phyloP scores from a whole-genome alignment of 2,113 vertebrate genomes.

The Rutilus rutilus region DNA sequence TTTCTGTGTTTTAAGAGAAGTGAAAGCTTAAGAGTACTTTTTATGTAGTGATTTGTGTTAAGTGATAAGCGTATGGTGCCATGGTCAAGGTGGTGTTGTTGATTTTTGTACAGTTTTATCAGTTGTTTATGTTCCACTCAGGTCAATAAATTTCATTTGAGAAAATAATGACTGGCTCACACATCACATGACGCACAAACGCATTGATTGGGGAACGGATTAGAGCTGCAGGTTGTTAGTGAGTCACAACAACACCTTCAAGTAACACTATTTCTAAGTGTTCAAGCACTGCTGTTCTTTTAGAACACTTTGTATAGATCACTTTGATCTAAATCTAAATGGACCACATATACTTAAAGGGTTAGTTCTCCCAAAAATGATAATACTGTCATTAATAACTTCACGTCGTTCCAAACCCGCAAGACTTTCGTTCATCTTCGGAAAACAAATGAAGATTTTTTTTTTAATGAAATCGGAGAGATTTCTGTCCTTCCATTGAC shows the following conservation, averaged over 20 bases:
- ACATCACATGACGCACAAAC: neutral
- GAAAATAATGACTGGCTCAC: constrained; percentile 8
- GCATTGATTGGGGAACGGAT: neutral
- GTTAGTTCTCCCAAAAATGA: too few relatives aligned
- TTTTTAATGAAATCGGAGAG: too few relatives aligned
- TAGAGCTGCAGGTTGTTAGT: neutral
- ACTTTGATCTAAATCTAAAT: neutral
- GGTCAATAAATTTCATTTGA: constrained; percentile 82
- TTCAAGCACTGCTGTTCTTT: neutral
- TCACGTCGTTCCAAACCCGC: too few relatives aligned
- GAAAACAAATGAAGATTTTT: too few relatives aligned
- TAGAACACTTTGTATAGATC: neutral
- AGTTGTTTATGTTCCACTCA: constrained; percentile 80
- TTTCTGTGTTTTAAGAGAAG: constrained; percentile 73
- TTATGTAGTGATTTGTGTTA: constrained; percentile 76
- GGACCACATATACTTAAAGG: neutral
- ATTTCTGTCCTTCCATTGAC: too few relatives aligned
- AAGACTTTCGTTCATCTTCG: too few relatives aligned
- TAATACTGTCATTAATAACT: too few relatives aligned
- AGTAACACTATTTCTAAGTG: neutral
- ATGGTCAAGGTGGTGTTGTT: constrained; percentile 70
- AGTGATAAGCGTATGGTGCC: constrained; percentile 67
- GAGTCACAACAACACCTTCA: constrained; percentile 4
- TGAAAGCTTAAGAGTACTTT: constrained; percentile 68
- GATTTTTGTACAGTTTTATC: constrained; percentile 79